phyloP scores from a whole-genome alignment of 35 echinoderm and acorn worm genomes.

The Strongylocentrotus purpuratus region DNA sequence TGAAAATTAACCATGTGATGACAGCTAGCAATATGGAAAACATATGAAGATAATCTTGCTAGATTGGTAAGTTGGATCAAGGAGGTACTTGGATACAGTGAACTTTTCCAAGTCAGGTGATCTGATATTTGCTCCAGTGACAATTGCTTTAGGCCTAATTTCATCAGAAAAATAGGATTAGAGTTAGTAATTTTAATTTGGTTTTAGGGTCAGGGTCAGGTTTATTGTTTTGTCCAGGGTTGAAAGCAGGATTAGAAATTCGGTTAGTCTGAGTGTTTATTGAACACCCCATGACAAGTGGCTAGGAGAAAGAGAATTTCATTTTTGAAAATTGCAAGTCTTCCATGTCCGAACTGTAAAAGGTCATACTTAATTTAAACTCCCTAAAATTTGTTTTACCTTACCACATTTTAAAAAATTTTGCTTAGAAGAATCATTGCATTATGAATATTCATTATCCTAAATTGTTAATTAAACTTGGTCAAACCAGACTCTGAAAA shows the following conservation, averaged over 20 bases:
- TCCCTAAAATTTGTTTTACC: not conserved
- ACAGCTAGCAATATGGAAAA: constrained; percentile 1
- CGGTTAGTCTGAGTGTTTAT: no score
- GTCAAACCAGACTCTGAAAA: not conserved
- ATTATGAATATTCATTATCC: not conserved
- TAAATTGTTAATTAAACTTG: not conserved
- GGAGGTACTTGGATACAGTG: no score
- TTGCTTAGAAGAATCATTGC: not conserved
- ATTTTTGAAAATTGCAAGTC: no score
- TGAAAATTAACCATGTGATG: constrained; percentile 18
- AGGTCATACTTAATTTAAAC: not conserved
- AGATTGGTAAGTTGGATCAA: not conserved
- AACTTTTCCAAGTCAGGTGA: not conserved
- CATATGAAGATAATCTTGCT: not conserved
- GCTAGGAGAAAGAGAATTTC: no score
- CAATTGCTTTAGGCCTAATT: no score
- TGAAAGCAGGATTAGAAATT: no score
- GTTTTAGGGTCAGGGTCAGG: no score
- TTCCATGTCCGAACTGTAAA: not conserved
- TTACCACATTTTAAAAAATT: not conserved
- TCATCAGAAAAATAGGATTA: no score
- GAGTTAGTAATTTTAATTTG: no score
- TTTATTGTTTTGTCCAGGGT: no score
- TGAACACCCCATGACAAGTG: no score
- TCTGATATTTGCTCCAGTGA: no score